Base-by-base conservation (phyloP, 2,797 vertebrate species). In the Acanthopagrus latus region DNA sequence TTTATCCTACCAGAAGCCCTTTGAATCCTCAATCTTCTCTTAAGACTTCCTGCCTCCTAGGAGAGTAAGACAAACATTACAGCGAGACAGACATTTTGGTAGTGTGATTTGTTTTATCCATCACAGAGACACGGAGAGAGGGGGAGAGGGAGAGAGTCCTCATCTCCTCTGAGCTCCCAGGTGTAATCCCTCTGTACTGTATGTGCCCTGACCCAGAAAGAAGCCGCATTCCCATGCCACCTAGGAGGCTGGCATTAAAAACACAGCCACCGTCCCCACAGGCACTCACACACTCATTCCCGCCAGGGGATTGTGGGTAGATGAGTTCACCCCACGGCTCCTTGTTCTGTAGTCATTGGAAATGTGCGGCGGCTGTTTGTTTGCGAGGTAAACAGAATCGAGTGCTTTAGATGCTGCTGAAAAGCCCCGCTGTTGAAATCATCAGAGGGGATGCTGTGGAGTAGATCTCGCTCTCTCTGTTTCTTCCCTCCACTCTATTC, bases 161-260 rank as follows among this genome's bases (percentile, higher is more conserved):
- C 91, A 84, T 93, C 91, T 93, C 90, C 91, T 90, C 88, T 92
- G 87, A 90, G 92, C 91, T 94, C 94, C 92, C 92, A 91, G 93
- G 93, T 95, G 93, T 93, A 94, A 94, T 93, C 92, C 81, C 80
- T 83, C 90, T 91, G 89, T 89, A 92, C 93, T 92, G 91, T 88
- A 90, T 91, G 92, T 89, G 93, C 90, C 86, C 91, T 95, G 94
- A 94, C 94, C 94, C 93, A 94, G 93, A 95, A 95, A 95, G 88
- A 86, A 86, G 88, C 80, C n/a, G 71, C 78, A 90, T 93, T 93
- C 92, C 91, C 88, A 86, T 91, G 91, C 91, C 90, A 91, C 92
- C 92, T 79, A 83, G 76, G 90, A 92, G 81, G 83, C 83, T 86
- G 80, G 89, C 90, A 87, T 94, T 94, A 91, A 93, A 95, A 94